Conservation (phyloP, 2,113 vertebrate genomes). For the Camelus dromedarius region DNA sequence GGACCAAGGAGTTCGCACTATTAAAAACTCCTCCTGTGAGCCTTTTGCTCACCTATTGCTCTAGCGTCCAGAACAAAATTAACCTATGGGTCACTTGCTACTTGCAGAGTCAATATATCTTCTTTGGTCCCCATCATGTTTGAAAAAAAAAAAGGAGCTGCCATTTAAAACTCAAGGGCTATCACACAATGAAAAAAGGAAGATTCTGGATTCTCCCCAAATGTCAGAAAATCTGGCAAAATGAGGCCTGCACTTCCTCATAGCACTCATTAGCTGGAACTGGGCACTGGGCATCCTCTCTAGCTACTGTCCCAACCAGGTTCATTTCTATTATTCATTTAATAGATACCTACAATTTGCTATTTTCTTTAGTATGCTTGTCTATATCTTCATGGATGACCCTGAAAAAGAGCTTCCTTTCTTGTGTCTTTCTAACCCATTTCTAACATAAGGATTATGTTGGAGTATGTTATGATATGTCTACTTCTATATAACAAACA, state of each 20-base stretch:
- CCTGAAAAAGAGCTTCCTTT: neutral
- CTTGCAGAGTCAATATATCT: neutral
- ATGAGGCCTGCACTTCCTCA: neutral
- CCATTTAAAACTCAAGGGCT: neutral
- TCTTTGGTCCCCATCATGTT: neutral
- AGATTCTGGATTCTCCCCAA: neutral
- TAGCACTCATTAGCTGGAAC: neutral
- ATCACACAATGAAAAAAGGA: neutral
- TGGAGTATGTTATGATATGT: neutral
- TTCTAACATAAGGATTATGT: neutral
- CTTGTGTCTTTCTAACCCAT: neutral
- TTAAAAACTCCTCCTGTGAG: neutral
- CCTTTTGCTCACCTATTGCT: neutral
- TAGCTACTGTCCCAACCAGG: neutral
- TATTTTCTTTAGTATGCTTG: neutral
- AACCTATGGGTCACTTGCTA: neutral
- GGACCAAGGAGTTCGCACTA: neutral
- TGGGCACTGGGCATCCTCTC: neutral
- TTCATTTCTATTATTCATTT: neutral
- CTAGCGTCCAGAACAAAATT: neutral
- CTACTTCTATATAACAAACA: neutral
- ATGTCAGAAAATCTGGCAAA: slow-evolving; percentile 17
- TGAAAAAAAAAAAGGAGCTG: neutral
- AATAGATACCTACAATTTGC: neutral
- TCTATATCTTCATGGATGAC: neutral